A percentile compares a stretch with the other conserved stretches of the same genome.
Evolutionary conservation across 2,797 vertebrate genomes (phyloP).

Genomic region (Balearica regulorum): DNA sequence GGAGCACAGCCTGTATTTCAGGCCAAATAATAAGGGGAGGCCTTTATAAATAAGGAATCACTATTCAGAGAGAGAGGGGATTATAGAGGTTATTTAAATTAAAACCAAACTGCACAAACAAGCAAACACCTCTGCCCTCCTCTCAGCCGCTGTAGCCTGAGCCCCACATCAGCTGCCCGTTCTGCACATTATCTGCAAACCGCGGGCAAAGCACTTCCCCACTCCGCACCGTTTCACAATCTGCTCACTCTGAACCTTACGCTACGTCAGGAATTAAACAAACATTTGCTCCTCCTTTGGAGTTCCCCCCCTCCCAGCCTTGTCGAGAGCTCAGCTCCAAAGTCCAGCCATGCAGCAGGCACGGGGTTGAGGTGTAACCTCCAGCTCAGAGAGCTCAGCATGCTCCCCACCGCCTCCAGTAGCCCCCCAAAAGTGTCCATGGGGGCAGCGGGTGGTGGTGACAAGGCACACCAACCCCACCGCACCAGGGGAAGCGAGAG

Average conservation of each 20-base stretch:
- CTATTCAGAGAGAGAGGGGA: not conserved
- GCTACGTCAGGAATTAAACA: slow-evolving; percentile 19
- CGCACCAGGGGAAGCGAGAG: fast-evolving
- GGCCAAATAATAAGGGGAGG: not conserved
- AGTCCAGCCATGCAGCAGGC: not conserved
- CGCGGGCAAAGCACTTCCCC: not conserved
- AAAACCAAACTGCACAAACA: slow-evolving; percentile 42
- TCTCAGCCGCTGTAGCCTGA: not conserved
- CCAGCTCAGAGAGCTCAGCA: not conserved
- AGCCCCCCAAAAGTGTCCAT: not conserved
- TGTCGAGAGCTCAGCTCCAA: not conserved
- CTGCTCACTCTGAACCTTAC: not conserved
- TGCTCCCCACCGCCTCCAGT: fast-evolving
- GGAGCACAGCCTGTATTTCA: not conserved
- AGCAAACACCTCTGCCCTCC: not conserved
- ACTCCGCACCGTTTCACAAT: not conserved
- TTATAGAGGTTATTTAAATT: slow-evolving; percentile 33
- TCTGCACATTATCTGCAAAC: not conserved
- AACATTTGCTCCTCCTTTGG: slow-evolving; percentile 32
- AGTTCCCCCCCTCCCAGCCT: not conserved
- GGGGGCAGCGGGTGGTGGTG: not conserved
- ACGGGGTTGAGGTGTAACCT: fast-evolving
- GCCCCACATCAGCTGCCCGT: not conserved
- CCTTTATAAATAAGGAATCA: not conserved
- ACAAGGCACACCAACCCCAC: fast-evolving